Conservation (phyloP, 2,113 vertebrate species). For the Miniopterus natalensis region DNA sequence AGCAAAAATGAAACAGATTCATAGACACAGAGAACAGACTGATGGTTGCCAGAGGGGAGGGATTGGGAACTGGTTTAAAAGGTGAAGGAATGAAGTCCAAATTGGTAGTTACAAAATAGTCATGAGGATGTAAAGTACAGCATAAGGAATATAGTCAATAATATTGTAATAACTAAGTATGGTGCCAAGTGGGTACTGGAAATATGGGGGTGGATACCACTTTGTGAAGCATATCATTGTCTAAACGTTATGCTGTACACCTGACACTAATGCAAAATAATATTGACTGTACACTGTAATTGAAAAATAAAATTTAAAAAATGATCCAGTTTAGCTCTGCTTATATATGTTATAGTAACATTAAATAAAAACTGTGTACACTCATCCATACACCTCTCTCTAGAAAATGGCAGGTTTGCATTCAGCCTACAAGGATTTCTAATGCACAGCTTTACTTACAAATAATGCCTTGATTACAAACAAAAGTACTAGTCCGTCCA, state of each 20-base stretch:
- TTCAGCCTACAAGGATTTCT: not conserved
- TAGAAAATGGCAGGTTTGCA: not conserved
- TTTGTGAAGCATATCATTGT: not conserved
- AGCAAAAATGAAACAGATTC: not conserved
- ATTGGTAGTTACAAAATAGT: not conserved
- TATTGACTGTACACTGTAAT: not conserved
- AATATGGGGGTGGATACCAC: not conserved
- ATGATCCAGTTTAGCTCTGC: not conserved
- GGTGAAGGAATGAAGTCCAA: not conserved
- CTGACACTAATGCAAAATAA: not conserved
- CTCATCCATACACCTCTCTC: not conserved
- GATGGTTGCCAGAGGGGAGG: not conserved
- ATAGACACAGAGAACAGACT: not conserved
- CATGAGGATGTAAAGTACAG: not conserved
- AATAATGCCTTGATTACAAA: constrained; percentile 26
- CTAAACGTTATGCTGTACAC: not conserved
- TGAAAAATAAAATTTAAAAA: not conserved
- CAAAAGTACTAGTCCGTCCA: constrained; percentile 17
- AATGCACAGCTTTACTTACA: not conserved
- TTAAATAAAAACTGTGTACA: not conserved
- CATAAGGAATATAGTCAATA: not conserved
- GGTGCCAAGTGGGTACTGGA: not conserved
- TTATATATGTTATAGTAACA: not conserved
- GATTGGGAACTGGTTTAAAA: not conserved
- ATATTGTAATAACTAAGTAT: not conserved